Evolutionary conservation across 2,888 invertebrate genomes (phyloP), one percentile per base, ranked within the genome.

Genomic region (Papilio gigon): DNA sequence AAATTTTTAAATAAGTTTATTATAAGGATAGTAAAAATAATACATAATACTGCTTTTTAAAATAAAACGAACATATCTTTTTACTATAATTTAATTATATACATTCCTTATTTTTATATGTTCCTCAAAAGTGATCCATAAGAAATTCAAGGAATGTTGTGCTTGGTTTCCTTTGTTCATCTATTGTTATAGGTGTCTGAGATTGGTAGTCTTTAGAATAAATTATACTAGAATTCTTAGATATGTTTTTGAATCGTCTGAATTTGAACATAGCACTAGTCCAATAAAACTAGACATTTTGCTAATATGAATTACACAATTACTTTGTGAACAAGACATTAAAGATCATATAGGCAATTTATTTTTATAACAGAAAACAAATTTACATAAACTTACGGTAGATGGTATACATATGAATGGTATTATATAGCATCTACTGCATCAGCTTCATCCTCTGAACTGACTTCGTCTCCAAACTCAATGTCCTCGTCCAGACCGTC

Each of bases 401-500:
- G 78, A 83, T 80, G 81, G 78, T 76, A 83, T 84, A 76, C 75
- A 74, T 70, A 72, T 71, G 72, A 72, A 75, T 70, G 76, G 76
- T 82, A 79, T 89, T 88, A 94, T 86, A 94, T 94, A 86, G 92
- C 93, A 90, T 95, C 95, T 75, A 95, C 95, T 70, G 94, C 94
- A 89, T 95, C 95, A 76, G 94, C 97, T 90, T 97, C 97, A 85
- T 97, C 97, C 80, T 96, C 97, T 79, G 97, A 97, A 87, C 97
- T 97, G 84, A 97, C 97, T 92, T 98, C 97, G 91, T 98, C 98
- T 76, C 98, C 98, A 83, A 98, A 98, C 87, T 98, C 98, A 90
- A 98, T 98, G 87, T 98, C 98, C 88, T 98, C 98, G 90, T 98
- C 98, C 83, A 97, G 95, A 79, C 97, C 98, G 89, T 98, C 98